Evolutionary conservation across 2,888 invertebrate species (phyloP).

Genomic region (Azorinus chamasolen): DNA sequence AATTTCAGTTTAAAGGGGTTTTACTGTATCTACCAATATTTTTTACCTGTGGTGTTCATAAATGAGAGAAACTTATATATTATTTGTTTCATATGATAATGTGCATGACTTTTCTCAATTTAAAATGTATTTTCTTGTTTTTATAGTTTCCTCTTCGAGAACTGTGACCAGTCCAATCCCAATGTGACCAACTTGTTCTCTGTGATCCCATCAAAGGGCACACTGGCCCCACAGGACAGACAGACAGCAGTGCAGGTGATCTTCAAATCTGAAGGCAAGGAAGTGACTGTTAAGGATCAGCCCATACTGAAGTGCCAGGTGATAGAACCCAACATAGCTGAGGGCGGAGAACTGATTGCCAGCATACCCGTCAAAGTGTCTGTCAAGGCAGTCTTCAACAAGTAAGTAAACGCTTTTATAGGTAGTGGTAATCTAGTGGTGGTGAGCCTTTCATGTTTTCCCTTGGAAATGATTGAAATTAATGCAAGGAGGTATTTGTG

Average conservation of each 20-base stretch:
- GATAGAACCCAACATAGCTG: slow-evolving; percentile 84
- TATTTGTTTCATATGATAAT: too few species aligned
- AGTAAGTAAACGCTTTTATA: slow-evolving; percentile 79
- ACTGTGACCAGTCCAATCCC: slow-evolving; percentile 76
- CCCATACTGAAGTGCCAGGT: slow-evolving; percentile 85
- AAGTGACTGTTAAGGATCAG: slow-evolving; percentile 84
- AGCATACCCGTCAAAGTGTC: slow-evolving; percentile 86
- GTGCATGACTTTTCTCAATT: too few species aligned
- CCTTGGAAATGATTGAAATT: too few species aligned
- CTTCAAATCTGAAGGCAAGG: slow-evolving; percentile 82
- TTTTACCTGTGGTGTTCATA: too few species aligned
- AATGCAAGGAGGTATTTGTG: too few species aligned
- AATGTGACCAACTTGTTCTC: slow-evolving; percentile 83
- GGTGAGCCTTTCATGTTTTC: too few species aligned
- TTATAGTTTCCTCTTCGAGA: slow-evolving; percentile 84
- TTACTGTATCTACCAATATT: too few species aligned
- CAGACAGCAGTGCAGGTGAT: slow-evolving; percentile 83
- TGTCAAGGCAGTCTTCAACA: slow-evolving; percentile 85
- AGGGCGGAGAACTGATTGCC: slow-evolving; percentile 85
- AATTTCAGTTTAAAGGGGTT: too few species aligned
- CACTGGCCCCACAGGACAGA: slow-evolving; percentile 82
- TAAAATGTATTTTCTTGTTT: too few species aligned
- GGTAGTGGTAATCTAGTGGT: too few species aligned
- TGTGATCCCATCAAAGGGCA: slow-evolving; percentile 82
- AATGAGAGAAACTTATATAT: too few species aligned